phyloP scores from a whole-genome alignment of 53 echinoderm and acorn worm genomes.

The Mesocentrotus franciscanus region DNA sequence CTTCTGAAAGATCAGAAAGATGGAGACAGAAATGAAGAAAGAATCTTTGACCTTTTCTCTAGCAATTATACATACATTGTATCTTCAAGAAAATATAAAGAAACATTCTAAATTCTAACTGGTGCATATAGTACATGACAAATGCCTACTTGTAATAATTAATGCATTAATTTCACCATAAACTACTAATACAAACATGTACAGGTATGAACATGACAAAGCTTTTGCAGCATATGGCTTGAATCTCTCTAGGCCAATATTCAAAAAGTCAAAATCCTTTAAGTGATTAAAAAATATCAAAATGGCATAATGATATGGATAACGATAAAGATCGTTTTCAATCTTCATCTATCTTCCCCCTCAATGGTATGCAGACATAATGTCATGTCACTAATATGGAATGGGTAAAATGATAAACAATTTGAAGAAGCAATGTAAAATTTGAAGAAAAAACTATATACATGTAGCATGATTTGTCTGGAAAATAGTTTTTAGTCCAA shows the following conservation, averaged over 20 bases:
- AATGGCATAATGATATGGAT: background rate
- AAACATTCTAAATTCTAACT: no score
- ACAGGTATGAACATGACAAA: background rate
- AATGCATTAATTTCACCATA: no score
- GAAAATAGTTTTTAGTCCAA: no score
- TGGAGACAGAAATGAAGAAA: background rate
- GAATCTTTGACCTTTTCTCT: background rate
- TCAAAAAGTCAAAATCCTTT: background rate
- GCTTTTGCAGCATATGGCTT: background rate
- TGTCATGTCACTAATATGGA: background rate
- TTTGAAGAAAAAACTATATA: background rate
- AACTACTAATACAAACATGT: no score
- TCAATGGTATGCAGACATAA: background rate
- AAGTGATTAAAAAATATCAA: background rate
- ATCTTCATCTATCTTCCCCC: background rate
- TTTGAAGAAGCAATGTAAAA: background rate
- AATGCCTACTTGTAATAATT: no score
- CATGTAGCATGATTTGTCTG: no score
- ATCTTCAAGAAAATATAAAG: background rate
- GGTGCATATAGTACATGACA: no score
- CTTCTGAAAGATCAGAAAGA: background rate
- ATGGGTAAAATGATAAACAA: background rate
- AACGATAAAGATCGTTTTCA: background rate
- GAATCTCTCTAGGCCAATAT: background rate
- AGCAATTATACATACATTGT: background rate